These are phyloP conservation scores for Coptodon bakossiorum DNA, from an alignment of 2,113 vertebrate species.

Conservation along the genomic window DNA sequence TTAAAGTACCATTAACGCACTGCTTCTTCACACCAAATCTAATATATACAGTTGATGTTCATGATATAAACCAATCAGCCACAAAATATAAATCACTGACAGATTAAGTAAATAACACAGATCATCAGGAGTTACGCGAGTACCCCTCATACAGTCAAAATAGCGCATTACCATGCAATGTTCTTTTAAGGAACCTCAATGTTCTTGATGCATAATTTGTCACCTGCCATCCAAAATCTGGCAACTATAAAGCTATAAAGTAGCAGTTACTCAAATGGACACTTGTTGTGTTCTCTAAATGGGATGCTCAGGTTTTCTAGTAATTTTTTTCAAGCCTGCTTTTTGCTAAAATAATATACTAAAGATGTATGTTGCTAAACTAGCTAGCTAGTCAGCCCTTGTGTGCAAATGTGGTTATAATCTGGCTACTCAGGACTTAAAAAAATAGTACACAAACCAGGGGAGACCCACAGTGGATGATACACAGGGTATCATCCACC, in stretches of 20 bases:
- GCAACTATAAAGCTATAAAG: neutral
- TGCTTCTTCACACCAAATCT: neutral
- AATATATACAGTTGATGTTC: neutral
- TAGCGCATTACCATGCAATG: neutral
- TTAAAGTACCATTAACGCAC: neutral
- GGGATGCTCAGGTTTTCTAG: neutral
- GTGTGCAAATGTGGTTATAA: neutral
- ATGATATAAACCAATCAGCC: neutral
- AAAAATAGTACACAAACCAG: neutral
- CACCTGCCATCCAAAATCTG: neutral
- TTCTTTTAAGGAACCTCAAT: neutral
- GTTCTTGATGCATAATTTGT: neutral
- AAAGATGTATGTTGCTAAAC: neutral
- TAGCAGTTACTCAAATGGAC: neutral
- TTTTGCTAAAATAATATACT: neutral
- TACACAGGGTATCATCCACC: neutral
- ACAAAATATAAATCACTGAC: neutral
- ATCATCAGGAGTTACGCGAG: neutral
- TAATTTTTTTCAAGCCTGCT: neutral
- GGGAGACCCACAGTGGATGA: too few species aligned
- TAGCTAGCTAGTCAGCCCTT: neutral
- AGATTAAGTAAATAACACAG: neutral
- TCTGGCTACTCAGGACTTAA: rapidly evolving
- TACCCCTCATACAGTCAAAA: neutral
- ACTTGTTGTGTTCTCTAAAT: neutral